Evolutionary conservation across 2,888 invertebrate species (phyloP).

Genomic region (Nemoura dubitans): DNA sequence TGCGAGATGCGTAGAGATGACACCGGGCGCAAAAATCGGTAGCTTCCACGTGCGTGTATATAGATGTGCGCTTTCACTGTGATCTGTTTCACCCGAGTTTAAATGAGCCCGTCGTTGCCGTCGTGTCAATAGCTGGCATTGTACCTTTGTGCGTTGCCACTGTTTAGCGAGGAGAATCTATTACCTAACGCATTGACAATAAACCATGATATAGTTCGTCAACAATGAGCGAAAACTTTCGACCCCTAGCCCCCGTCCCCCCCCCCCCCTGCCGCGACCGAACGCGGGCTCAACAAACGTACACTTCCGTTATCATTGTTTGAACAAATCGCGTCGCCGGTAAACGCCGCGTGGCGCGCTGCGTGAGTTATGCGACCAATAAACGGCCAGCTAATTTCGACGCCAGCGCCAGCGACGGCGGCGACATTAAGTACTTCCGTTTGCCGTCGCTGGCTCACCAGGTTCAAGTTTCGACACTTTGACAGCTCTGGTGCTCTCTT

Average conservation of each 20-base stretch:
- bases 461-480: conserved; percentile 3
- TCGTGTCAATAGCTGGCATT: background rate
- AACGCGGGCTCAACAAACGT: background rate
- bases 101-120: background rate
- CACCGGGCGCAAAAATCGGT: background rate
- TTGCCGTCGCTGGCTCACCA: background rate
- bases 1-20: background rate
- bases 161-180: background rate
- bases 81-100: background rate
- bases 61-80: background rate
- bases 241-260: too few species aligned
- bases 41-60: background rate
- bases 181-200: background rate
- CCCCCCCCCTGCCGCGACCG: background rate
- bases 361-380: background rate
- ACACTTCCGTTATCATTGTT: conserved; percentile 3
- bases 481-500: background rate
- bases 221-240: conserved; percentile 4
- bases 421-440: background rate
- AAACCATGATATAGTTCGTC: background rate
- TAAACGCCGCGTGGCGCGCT: background rate
- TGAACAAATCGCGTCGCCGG: background rate
- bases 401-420: background rate
- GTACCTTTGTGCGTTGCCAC: background rate
- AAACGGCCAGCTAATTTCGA: background rate